These are phyloP conservation scores for Raja brachyura DNA, from an alignment of 2,113 vertebrate genomes.

Conservation along the genomic window DNA sequence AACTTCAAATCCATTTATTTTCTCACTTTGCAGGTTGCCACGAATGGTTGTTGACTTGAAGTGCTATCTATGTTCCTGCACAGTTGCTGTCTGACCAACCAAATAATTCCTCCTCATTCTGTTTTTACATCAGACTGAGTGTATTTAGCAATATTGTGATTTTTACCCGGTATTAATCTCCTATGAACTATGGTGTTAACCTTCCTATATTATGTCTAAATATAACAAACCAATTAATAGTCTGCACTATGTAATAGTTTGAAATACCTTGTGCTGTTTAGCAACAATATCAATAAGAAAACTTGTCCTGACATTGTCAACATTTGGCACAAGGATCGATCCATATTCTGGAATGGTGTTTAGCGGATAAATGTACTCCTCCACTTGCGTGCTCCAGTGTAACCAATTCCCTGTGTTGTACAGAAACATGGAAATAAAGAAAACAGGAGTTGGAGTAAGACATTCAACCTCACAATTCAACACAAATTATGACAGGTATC, in stretches of 20 bases:
- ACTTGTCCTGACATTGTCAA: constrained; percentile 14
- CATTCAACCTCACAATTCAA: too few relatives aligned
- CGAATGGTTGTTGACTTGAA: too few relatives aligned
- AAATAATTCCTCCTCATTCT: too few relatives aligned
- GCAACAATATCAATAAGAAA: constrained; percentile 33
- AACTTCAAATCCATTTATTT: too few relatives aligned
- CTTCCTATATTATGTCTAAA: not conserved
- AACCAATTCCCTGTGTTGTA: constrained; percentile 21
- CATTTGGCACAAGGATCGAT: constrained; percentile 14
- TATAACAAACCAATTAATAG: not conserved
- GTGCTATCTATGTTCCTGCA: too few relatives aligned
- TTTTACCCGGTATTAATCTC: not conserved
- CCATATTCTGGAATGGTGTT: constrained; percentile 10
- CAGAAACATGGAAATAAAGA: too few relatives aligned
- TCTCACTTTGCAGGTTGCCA: too few relatives aligned
- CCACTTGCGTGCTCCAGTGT: constrained; percentile 31
- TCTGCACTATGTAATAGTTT: not conserved
- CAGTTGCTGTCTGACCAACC: too few relatives aligned
- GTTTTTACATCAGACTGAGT: too few relatives aligned
- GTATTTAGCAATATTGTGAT: not conserved
- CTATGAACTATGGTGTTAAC: not conserved
- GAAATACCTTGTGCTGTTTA: constrained; percentile 27
- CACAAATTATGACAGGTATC: too few relatives aligned
- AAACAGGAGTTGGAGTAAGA: too few relatives aligned
- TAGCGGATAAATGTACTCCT: constrained; percentile 6